These are phyloP conservation scores for Anguilla pacifica DNA, from an alignment of 2,797 vertebrate genomes.

Conservation along the genomic window DNA sequence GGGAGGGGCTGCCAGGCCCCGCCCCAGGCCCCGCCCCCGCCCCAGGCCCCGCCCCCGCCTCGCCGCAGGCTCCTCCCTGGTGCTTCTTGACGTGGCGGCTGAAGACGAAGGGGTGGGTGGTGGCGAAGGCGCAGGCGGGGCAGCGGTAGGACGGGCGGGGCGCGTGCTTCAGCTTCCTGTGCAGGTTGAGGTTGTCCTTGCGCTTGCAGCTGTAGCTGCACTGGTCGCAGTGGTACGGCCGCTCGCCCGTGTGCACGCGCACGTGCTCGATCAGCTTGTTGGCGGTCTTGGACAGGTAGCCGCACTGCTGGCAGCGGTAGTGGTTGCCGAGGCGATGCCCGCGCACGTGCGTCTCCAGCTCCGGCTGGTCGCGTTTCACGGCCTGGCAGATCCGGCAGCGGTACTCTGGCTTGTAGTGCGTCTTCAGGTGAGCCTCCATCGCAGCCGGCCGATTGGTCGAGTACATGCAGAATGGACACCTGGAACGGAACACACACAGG, in stretches of 20 bases:
- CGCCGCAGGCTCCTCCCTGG: constrained; percentile 65
- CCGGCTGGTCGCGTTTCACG: constrained; percentile 93
- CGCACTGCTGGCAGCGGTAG: constrained; percentile 98
- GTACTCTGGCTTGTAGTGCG: constrained; percentile 98
- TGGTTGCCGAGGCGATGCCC: constrained; percentile 98
- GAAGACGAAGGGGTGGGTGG: constrained; percentile 96
- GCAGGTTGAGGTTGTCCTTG: constrained; percentile 99
- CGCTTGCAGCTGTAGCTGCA: constrained; percentile 99
- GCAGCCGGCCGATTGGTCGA: constrained; percentile 96
- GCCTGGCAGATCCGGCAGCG: constrained; percentile 98
- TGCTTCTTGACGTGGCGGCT: constrained; percentile 98
- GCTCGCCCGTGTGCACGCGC: constrained; percentile 97
- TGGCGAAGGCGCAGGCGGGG: constrained; percentile 94
- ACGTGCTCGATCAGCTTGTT: constrained; percentile 99
- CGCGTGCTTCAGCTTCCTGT: constrained; percentile 98
- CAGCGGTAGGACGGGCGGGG: constrained; percentile 95
- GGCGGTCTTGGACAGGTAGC: constrained; percentile 99
- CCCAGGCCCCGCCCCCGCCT: neutral
- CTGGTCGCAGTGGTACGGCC: constrained; percentile 99
- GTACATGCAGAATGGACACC: constrained; percentile 98
- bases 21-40: constrained; percentile 58
- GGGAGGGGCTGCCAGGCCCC: constrained; percentile 82
- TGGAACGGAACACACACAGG: constrained; percentile 51
- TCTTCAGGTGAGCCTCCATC: constrained; percentile 99
- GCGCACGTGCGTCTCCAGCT: constrained; percentile 95